Conservation (phyloP, 2,888 invertebrate genomes). For the Octonoba sinensis region DNA sequence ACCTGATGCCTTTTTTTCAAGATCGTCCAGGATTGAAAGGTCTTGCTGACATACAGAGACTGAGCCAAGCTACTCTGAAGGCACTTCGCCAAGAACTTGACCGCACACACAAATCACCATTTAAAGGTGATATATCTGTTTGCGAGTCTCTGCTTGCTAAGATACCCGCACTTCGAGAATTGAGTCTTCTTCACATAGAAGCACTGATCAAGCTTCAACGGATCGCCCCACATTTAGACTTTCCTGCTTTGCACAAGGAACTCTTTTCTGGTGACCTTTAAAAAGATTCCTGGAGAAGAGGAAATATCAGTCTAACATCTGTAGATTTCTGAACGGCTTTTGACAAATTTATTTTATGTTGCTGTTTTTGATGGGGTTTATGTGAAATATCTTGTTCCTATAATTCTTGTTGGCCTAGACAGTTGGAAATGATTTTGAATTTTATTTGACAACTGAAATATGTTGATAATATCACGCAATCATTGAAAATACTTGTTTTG, state of each 20-base stretch:
- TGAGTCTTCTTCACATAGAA: conserved; percentile 93
- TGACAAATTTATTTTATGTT: too few species aligned
- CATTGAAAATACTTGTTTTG: too few species aligned
- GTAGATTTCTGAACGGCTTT: too few species aligned
- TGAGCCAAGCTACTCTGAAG: conserved; percentile 92
- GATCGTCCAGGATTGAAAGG: conserved; percentile 95
- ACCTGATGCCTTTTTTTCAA: conserved; percentile 71
- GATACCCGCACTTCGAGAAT: conserved; percentile 89
- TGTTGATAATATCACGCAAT: background rate
- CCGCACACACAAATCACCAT: conserved; percentile 86
- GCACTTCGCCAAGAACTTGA: conserved; percentile 88
- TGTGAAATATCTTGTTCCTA: conserved; percentile 4
- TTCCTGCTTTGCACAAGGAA: conserved; percentile 97
- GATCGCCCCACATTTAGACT: conserved; percentile 91
- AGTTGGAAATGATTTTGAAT: conserved; percentile 39
- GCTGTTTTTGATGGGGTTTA: background rate
- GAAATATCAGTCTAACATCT: background rate
- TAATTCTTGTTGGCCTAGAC: conserved; percentile 15
- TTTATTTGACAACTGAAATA: conserved; percentile 33
- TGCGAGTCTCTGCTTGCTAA: conserved; percentile 91
- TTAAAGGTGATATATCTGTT: conserved; percentile 93
- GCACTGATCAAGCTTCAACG: conserved; percentile 93
- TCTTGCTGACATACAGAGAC: conserved; percentile 88
- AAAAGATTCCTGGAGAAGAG: background rate
- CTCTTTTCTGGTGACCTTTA: conserved; percentile 87